A percentile compares a stretch with the other conserved stretches of the same genome.
These are phyloP conservation scores for Azemiops feae DNA, from an alignment of 2,113 vertebrate genomes.

Conservation along the genomic window DNA sequence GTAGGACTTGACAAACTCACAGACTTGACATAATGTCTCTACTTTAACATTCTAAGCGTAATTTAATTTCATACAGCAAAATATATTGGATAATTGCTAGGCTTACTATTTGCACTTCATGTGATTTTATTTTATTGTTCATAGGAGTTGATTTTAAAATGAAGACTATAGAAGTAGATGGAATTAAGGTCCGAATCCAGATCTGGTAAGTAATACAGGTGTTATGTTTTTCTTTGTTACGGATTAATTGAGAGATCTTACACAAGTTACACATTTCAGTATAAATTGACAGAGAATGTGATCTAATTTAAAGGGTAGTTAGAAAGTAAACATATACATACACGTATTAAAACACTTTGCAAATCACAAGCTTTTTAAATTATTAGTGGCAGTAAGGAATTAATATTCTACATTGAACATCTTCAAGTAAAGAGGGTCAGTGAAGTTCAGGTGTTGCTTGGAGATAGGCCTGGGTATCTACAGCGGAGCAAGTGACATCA, in stretches of 20 bases:
- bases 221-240: background rate
- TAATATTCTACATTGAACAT: background rate
- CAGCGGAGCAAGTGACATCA: background rate
- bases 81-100: background rate
- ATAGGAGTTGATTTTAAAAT: conserved; percentile 80
- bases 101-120: too few species aligned
- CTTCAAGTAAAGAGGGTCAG: background rate
- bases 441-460: background rate
- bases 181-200: conserved; percentile 81
- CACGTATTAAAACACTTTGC: background rate
- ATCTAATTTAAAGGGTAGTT: background rate
- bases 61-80: background rate
- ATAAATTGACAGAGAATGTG: background rate
- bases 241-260: background rate
- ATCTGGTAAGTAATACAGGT: conserved; percentile 73
- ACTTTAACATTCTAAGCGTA: background rate
- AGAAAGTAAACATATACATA: background rate
- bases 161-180: conserved; percentile 82
- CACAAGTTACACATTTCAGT: background rate
- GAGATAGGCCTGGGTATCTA: background rate
- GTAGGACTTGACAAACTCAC: background rate
- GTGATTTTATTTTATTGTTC: background rate
- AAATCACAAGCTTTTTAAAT: background rate
- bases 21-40: background rate
- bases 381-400: background rate